Evolutionary conservation across 2,113 vertebrate genomes (phyloP), one percentile per base, ranked within the genome.

Genomic region (Pan paniscus): DNA sequence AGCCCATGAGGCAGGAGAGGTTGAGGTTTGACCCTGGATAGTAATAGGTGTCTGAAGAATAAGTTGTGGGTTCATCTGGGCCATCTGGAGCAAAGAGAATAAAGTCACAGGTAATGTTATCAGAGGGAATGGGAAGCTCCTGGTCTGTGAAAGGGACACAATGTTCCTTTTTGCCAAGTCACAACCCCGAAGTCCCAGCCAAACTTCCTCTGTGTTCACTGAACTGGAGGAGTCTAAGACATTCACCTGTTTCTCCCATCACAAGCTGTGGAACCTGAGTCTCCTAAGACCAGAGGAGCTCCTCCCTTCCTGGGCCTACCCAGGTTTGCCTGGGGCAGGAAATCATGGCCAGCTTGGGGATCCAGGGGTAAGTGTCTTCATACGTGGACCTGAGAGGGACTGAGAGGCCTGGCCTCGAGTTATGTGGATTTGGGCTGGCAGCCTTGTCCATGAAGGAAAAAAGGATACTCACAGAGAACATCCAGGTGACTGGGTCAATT

Each of bases 61-160:
- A 43, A 43, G 43, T 6, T 43, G 6, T 64, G 64, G 43, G 8
- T 0, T 35, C 0, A 0, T 80, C 52, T 0, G 30, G 87, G 46
- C 81, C 87, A 90, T 64, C 61, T 64, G 61, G 27, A 64, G 61
- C 61, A 64, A 64, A 64, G 5, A 30, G 61, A 64, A 64, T 64
- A 64, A 64, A 14, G 30, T 11, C 27, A 64, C 11, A 64, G 61
- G 30, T 64, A 13, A 64, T 43, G 43, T 43, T 43, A 6, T 43
- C 43, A 43, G 43, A 43, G 43, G 43, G 43, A 43, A 43, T 43
- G 43, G 43, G 43, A 43, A 43, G 43, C 43, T 43, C 43, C 5
- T 43, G 43, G 43, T 43, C 43, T 43, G 43, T 43, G 43, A 43
- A 43, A 43, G 43, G 43, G 43, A 43, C 43, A 43, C 43, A 43